These are phyloP conservation scores for Coremacera marginata DNA, from an alignment of 2,888 invertebrate species.

Conservation along the genomic window DNA sequence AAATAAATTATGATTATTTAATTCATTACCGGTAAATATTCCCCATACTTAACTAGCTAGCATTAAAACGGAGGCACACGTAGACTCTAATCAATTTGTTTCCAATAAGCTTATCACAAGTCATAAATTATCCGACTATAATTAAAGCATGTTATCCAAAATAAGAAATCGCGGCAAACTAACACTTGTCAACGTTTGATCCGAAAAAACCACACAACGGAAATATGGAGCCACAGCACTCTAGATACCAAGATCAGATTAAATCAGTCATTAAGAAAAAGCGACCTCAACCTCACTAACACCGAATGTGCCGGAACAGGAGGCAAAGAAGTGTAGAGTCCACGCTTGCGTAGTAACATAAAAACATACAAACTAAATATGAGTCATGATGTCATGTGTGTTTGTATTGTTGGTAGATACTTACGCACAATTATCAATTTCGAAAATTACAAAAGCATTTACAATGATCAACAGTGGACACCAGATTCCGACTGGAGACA, in stretches of 20 bases:
- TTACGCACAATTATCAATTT: conserved; percentile 33
- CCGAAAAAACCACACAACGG: conserved; percentile 31
- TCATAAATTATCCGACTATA: background rate
- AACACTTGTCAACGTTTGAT: conserved; percentile 33
- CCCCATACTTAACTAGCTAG: conserved; percentile 27
- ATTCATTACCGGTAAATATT: conserved; percentile 30
- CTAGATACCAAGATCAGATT: conserved; percentile 46
- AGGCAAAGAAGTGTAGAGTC: background rate
- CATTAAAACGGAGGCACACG: conserved; percentile 37
- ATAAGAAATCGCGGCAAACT: conserved; percentile 17
- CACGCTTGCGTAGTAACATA: background rate
- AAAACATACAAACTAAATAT: conserved; percentile 6
- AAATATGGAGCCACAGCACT: conserved; percentile 48
- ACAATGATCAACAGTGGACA: conserved; percentile 7
- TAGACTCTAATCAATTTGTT: conserved; percentile 36
- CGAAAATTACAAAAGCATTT: conserved; percentile 39
- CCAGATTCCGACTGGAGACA: background rate
- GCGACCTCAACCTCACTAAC: background rate
- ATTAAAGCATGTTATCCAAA: background rate
- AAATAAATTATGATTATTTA: conserved; percentile 19
- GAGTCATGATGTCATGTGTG: conserved; percentile 15
- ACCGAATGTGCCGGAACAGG: background rate
- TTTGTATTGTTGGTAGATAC: background rate
- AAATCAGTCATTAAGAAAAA: conserved; percentile 18
- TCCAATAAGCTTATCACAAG: conserved; percentile 35